A percentile compares a stretch with the other conserved stretches of the same genome.
phyloP scores from a whole-genome alignment of 2,113 vertebrate species.

The Rhagologus leucostigma region DNA sequence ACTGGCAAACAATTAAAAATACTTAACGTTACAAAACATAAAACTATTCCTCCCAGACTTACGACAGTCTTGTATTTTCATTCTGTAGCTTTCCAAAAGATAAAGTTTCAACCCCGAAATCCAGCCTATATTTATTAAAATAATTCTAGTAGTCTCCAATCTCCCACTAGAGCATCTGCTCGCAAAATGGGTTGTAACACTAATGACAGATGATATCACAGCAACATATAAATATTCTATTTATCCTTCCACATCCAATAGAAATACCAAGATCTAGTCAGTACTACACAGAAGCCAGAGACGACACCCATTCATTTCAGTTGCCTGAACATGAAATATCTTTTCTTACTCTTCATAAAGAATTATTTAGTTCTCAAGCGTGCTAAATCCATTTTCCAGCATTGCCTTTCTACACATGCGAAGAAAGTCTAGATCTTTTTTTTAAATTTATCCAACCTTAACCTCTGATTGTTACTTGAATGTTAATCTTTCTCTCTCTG shows the following conservation, averaged over 20 bases:
- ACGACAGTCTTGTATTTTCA: not conserved
- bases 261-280: not conserved
- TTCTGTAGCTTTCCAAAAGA: not conserved
- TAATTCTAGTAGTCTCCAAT: not conserved
- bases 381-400: not conserved
- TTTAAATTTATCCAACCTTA: not conserved
- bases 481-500: not conserved
- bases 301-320: not conserved
- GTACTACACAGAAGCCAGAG: not conserved
- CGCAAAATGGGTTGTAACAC: not conserved
- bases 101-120: not conserved
- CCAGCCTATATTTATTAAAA: not conserved
- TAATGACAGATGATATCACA: not conserved
- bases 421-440: not conserved
- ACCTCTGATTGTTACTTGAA: not conserved
- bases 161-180: not conserved
- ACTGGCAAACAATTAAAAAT: not conserved
- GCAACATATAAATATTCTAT: not conserved
- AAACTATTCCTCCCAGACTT: not conserved
- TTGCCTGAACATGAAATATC: not conserved
- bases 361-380: not conserved
- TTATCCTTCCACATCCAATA: not conserved
- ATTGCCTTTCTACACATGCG: not conserved
- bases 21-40: not conserved
- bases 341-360: not conserved